Evolutionary conservation across 2,888 invertebrate genomes (phyloP), one percentile per base, ranked within the genome.

Genomic region (Microctonus hyperodae): DNA sequence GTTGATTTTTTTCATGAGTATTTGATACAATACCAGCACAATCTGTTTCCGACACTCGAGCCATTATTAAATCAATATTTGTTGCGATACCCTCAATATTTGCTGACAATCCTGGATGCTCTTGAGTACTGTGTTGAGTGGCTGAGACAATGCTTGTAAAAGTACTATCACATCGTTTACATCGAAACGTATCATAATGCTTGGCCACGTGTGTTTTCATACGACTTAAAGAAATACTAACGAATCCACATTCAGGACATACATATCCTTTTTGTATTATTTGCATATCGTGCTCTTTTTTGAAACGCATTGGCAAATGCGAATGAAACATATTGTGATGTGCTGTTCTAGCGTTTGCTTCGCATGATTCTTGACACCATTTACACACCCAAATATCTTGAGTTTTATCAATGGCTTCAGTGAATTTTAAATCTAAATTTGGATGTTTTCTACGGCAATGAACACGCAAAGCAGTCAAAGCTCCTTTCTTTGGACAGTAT

Each of bases 161-260:
- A 0, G 76, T 74, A n/a, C 73, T 67, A 0, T 75, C 64, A 67
- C 87, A 87, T 37, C 83, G 74, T 23, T 79, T 82, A 73, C 87
- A 87, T 61, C 82, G 77, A 50, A 82, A 83, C 0, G 85, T 78
- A 64, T 84, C 83, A 6, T 83, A 79, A 70, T 87, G 87, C 2
- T 74, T 78, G 3, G 79, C 79, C 1, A 87, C 72, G 67, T 87
- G 87, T 44, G 80, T 79, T 55, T 81, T 79, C 72, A 87, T 83
- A 1, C 74, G 64, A 0, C 76, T 74, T 1, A 79, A 65, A 7
- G 78, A 78, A 31, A 77, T 73, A 7, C 78, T 78, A 1, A 74
- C 72, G 70, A 84, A 85, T 0, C 71, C 58, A 63, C 87, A 87
- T 20, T 79, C 72, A 0, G 85, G 83, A 71, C 87, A 87, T 2